These are phyloP conservation scores for Sitophilus oryzae DNA, from an alignment of 1,140 invertebrate species.

Conservation along the genomic window DNA sequence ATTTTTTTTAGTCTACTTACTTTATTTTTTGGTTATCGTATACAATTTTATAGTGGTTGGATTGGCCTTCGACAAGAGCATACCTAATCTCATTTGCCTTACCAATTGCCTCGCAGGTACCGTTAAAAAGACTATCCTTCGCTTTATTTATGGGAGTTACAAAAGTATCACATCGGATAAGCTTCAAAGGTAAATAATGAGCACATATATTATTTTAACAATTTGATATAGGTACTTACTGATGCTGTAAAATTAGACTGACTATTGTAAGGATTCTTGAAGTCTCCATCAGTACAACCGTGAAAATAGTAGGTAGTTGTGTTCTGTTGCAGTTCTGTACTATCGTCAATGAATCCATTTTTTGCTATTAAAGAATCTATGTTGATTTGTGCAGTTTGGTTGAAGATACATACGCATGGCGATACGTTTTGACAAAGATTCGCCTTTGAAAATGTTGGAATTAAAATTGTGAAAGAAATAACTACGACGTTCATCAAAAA, in stretches of 20 bases:
- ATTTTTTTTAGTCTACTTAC: not conserved
- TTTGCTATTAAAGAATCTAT: too few relatives aligned
- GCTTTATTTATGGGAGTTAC: not conserved
- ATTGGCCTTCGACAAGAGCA: not conserved
- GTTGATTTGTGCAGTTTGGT: too few relatives aligned
- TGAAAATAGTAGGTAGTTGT: conserved; percentile 23
- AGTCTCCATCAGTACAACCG: conserved; percentile 18
- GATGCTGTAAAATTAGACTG: not conserved
- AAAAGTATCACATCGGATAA: conserved; percentile 1
- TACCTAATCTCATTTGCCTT: conserved; percentile 1
- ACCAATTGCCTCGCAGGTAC: conserved; percentile 7
- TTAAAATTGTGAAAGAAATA: not conserved
- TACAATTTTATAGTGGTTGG: conserved; percentile 4
- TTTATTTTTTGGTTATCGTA: conserved; percentile 2
- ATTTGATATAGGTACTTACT: conserved; percentile 6
- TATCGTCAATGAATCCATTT: too few relatives aligned
- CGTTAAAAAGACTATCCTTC: too few relatives aligned
- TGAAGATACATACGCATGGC: too few relatives aligned
- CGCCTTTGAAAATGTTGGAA: too few relatives aligned
- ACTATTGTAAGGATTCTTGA: conserved; percentile 2
- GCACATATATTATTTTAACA: not conserved
- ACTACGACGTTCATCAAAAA: not conserved
- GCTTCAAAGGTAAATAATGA: conserved; percentile 11
- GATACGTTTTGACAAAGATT: too few relatives aligned
- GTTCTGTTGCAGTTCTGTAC: too few relatives aligned